Base-by-base conservation (phyloP, 2,797 vertebrate genomes). In the Gymnocypris eckloni region DNA sequence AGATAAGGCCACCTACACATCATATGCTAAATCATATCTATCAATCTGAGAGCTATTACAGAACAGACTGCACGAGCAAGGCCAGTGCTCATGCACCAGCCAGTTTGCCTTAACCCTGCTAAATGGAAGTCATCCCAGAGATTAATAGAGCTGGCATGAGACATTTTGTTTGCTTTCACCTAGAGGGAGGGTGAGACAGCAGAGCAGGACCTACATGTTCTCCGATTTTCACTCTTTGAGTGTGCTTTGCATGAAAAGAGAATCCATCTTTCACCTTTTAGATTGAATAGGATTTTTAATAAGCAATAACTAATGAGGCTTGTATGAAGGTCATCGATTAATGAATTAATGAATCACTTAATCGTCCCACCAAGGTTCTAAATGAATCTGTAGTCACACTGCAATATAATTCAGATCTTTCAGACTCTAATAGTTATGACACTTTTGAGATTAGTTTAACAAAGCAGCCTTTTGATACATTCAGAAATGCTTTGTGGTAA, bases 31-130 rank as follows among this genome's bases (percentile, higher is more conserved):
- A 88, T 91, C 87, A 87, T 80, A 90, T 89, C 69, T 61, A 92
- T 93, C 84, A 86, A 88, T 92, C 90, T 88, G 90, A 73, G 83
- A 91, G 88, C 92, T 88, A 89, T 89, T 85, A 15, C n/a, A 70
- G 82, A 88, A 85, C 88, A 81, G 83, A 72, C 87, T 86, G 79
- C 73, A 75, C 82, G 37, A 85, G 89, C 86, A 71, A 88, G 79
- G 85, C 79, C 87, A 83, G 52, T 71, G 71, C 20, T 91, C 88
- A 61, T 76, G 90, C 89, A 88, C 87, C 45, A 82, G 87, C 89
- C 89, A 88, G 83, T 86, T 86, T 84, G 71, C 85, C 66, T 78
- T 85, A 86, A 90, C 86, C 82, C 76, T 50, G 22, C 76, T 83
- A 78, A 87, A 87, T 83, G 54, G 56, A 87, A 83, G 86, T 71